A percentile compares a stretch with the other conserved stretches of the same genome.
Evolutionary conservation across 2,113 vertebrate genomes (phyloP).

Genomic region (Chrysochloris asiatica): DNA sequence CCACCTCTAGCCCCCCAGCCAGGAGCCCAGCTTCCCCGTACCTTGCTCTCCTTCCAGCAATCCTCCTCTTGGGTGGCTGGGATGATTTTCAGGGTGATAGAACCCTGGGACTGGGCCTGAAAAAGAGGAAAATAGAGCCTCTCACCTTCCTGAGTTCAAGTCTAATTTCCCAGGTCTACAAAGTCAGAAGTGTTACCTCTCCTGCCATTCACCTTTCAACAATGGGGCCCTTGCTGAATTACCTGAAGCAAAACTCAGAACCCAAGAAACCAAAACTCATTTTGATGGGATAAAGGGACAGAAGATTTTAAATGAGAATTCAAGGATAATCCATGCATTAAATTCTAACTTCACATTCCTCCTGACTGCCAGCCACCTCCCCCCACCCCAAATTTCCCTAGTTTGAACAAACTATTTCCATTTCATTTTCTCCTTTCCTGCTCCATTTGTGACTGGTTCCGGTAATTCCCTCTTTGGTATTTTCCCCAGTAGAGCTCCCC

Average conservation of each 20-base stretch:
- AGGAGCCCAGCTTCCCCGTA: constrained; percentile 62
- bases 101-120: constrained; percentile 96
- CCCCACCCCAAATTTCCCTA: not conserved
- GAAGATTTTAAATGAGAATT: not conserved
- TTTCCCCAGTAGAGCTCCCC: not conserved
- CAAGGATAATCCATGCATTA: not conserved
- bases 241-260: not conserved
- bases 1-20: not conserved
- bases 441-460: not conserved
- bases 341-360: not conserved
- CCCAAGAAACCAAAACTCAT: not conserved
- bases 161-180: not conserved
- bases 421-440: not conserved
- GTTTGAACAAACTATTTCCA: not conserved
- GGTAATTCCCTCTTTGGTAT: not conserved
- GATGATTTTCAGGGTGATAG: constrained; percentile 96
- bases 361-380: too few species aligned
- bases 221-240: not conserved
- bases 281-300: not conserved
- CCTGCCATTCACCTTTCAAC: not conserved
- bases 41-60: constrained; percentile 93
- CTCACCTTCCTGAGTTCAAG: not conserved
- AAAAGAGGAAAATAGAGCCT: not conserved
- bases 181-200: not conserved
- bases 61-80: constrained; percentile 94